Percentiles rank a stretch among this genome's conserved stretches.
phyloP scores from a whole-genome alignment of 2,797 vertebrate genomes.

The Loriculus beryllinus region DNA sequence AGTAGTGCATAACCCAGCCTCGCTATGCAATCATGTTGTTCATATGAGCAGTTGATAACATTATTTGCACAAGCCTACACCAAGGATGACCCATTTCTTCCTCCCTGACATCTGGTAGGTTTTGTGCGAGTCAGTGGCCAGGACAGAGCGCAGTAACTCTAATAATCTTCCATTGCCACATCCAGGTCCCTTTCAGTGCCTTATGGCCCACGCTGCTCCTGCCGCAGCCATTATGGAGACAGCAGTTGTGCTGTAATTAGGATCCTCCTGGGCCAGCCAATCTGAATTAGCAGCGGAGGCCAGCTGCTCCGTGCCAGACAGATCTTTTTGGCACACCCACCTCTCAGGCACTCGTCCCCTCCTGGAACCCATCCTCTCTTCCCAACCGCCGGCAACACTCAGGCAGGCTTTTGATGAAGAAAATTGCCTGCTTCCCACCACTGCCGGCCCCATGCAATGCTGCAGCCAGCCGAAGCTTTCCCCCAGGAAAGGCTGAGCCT shows the following conservation, averaged over 20 bases:
- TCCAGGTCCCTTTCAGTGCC: conserved; percentile 48
- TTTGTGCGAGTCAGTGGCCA: neutral
- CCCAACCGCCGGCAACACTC: neutral
- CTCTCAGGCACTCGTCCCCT: conserved; percentile 25
- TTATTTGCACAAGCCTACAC: neutral
- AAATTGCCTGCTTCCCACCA: neutral
- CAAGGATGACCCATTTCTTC: conserved; percentile 31
- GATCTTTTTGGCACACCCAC: conserved; percentile 63
- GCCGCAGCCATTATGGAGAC: conserved; percentile 66
- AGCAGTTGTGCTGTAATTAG: conserved; percentile 72
- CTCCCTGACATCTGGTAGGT: conserved; percentile 62
- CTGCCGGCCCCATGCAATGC: neutral
- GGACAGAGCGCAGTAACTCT: conserved; percentile 17
- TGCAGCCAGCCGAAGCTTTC: neutral
- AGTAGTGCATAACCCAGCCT: neutral
- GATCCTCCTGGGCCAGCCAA: conserved; percentile 71
- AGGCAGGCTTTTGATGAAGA: neutral
- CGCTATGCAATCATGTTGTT: accelerated
- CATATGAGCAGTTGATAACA: neutral
- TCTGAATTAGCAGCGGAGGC: conserved; percentile 57
- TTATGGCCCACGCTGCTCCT: conserved; percentile 58
- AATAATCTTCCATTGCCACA: conserved; percentile 24
- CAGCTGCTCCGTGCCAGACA: conserved; percentile 69
- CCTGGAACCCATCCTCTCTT: conserved; percentile 49
- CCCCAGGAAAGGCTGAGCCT: neutral